A percentile compares a stretch with the other conserved stretches of the same genome.
phyloP scores from a whole-genome alignment of 2,888 invertebrate genomes.

The Plebejus melissa region DNA sequence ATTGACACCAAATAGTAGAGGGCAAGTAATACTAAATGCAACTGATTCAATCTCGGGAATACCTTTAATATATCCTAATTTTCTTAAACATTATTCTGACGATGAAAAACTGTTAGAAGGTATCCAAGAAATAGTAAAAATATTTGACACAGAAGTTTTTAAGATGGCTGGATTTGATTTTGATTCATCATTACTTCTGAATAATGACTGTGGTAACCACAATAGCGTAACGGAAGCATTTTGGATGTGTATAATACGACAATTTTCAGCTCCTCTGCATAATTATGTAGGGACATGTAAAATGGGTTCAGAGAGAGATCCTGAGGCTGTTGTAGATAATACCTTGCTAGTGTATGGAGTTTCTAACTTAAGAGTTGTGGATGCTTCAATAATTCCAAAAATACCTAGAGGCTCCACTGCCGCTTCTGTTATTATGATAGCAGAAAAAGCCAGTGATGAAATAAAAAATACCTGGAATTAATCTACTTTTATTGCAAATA shows the following conservation, averaged over 20 bases:
- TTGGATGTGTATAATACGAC: constrained; percentile 69
- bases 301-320: constrained; percentile 63
- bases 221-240: constrained; percentile 64
- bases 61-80: constrained; percentile 69
- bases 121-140: constrained; percentile 60
- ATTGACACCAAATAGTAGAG: constrained; percentile 68
- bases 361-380: constrained; percentile 61
- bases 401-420: constrained; percentile 68
- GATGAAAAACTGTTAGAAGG: constrained; percentile 65
- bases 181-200: constrained; percentile 61
- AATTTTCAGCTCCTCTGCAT: constrained; percentile 66
- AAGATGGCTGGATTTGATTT: constrained; percentile 62
- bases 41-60: constrained; percentile 60
- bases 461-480: constrained; percentile 72
- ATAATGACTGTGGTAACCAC: constrained; percentile 63
- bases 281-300: constrained; percentile 72
- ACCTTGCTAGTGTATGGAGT: constrained; percentile 60
- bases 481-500: constrained; percentile 34
- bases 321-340: constrained; percentile 64
- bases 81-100: constrained; percentile 58
- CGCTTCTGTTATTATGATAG: constrained; percentile 72
- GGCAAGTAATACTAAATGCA: constrained; percentile 63
- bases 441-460: constrained; percentile 71
- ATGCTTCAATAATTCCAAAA: constrained; percentile 69
- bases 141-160: constrained; percentile 71